Conservation (phyloP, 2,888 invertebrate genomes). For the Acrobasis consociella region DNA sequence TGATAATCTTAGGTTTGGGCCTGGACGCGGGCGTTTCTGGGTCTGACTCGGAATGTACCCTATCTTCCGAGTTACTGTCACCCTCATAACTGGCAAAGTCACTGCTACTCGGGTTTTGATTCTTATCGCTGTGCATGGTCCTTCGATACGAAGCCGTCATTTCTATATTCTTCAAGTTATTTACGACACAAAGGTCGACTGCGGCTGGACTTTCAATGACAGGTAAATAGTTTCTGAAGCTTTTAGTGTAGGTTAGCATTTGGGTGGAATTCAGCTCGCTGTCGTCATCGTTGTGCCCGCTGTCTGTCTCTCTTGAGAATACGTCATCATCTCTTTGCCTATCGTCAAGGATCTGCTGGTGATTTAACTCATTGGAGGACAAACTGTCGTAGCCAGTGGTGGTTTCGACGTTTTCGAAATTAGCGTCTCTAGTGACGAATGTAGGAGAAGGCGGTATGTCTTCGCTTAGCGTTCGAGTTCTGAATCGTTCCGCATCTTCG, state of each 20-base stretch:
- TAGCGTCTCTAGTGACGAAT: constrained; percentile 70
- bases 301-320: constrained; percentile 73
- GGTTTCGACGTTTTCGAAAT: constrained; percentile 73
- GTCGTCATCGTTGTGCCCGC: constrained; percentile 89
- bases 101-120: constrained; percentile 60
- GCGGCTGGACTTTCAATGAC: constrained; percentile 74
- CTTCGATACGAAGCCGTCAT: constrained; percentile 66
- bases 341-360: constrained; percentile 62
- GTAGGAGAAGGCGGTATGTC: constrained; percentile 78
- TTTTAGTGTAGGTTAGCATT: constrained; percentile 83
- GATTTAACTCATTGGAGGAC: constrained; percentile 70
- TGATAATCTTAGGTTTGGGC: constrained; percentile 83
- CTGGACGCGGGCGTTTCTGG: constrained; percentile 53
- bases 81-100: constrained; percentile 80
- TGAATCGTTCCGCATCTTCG: constrained; percentile 88
- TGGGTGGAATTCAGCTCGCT: constrained; percentile 84
- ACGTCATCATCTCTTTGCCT: constrained; percentile 55
- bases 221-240: constrained; percentile 75
- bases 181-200: constrained; percentile 72
- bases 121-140: constrained; percentile 42
- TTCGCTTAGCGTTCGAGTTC: constrained; percentile 87
- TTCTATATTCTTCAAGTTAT: constrained; percentile 75
- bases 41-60: constrained; percentile 73
- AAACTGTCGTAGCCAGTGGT: constrained; percentile 77
- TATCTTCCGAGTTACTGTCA: constrained; percentile 83